These are phyloP conservation scores for Petrolisthes cinctipes DNA, from an alignment of 2,888 invertebrate species.

Conservation along the genomic window DNA sequence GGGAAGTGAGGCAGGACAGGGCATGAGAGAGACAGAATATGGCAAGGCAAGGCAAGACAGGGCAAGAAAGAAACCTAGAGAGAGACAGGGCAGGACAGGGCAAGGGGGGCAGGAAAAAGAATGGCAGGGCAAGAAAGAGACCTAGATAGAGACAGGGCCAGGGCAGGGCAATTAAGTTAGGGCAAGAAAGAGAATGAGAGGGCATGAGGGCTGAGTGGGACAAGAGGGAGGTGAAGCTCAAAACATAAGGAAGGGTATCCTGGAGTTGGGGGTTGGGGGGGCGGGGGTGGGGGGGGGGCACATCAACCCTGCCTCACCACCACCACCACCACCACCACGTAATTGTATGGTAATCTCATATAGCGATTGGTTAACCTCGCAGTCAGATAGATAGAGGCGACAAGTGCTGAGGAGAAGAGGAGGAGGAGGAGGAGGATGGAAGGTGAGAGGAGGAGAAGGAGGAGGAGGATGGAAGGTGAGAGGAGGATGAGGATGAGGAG, in stretches of 20 bases:
- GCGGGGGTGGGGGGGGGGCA: too few relatives aligned
- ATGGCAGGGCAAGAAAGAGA: not conserved
- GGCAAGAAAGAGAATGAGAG: not conserved
- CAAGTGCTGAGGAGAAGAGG: not conserved
- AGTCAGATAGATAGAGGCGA: not conserved
- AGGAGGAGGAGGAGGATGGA: not conserved
- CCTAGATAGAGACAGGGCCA: too few relatives aligned
- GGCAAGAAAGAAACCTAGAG: too few relatives aligned
- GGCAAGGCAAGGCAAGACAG: too few relatives aligned
- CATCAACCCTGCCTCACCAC: too few relatives aligned
- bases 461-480: not conserved
- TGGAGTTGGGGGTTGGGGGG: not conserved
- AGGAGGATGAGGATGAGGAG: not conserved
- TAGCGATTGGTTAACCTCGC: too few relatives aligned
- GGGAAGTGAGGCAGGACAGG: too few relatives aligned
- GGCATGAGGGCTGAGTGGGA: not conserved
- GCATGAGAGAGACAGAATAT: too few relatives aligned
- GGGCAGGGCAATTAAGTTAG: not conserved
- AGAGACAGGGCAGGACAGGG: too few relatives aligned
- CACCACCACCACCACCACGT: too few relatives aligned
- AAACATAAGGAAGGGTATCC: not conserved
- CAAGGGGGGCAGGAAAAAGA: not conserved
- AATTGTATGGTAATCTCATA: too few relatives aligned
- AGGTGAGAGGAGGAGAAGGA: not conserved
- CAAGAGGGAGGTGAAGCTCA: not conserved